These are phyloP conservation scores for Cryptomyrus ogoouensis DNA, from an alignment of 2,113 vertebrate species.

Conservation along the genomic window DNA sequence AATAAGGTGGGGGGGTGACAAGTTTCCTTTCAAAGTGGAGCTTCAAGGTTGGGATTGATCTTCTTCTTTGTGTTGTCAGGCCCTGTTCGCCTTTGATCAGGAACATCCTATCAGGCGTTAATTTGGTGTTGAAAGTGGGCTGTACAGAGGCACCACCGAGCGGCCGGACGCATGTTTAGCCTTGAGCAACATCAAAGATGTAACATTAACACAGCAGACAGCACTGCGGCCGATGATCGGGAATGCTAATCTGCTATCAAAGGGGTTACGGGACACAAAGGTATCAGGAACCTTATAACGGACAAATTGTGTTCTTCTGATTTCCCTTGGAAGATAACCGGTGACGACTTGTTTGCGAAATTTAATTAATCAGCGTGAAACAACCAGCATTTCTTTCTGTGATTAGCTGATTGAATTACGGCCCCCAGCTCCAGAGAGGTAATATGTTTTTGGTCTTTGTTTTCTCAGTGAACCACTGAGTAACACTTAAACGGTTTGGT, in stretches of 20 bases:
- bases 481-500: background rate
- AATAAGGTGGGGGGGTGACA: background rate
- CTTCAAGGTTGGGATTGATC: conserved; percentile 17
- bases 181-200: conserved; percentile 7
- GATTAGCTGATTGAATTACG: background rate
- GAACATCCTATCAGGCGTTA: conserved; percentile 2
- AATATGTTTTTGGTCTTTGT: background rate
- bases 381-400: background rate
- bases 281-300: background rate
- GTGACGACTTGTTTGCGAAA: background rate
- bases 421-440: background rate
- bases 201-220: background rate
- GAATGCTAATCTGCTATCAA: conserved; percentile 10
- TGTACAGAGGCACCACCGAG: background rate
- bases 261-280: background rate
- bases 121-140: conserved; percentile 16
- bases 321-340: background rate
- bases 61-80: background rate
- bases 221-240: background rate
- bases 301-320: background rate
- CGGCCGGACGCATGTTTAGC: conserved; percentile 3
- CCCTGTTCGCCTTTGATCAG: conserved; percentile 19
- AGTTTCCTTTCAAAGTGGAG: conserved; percentile 7
- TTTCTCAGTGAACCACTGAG: background rate
- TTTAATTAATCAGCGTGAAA: background rate